phyloP scores from a whole-genome alignment of 2,113 vertebrate genomes.

The Sphyrna mokarran region DNA sequence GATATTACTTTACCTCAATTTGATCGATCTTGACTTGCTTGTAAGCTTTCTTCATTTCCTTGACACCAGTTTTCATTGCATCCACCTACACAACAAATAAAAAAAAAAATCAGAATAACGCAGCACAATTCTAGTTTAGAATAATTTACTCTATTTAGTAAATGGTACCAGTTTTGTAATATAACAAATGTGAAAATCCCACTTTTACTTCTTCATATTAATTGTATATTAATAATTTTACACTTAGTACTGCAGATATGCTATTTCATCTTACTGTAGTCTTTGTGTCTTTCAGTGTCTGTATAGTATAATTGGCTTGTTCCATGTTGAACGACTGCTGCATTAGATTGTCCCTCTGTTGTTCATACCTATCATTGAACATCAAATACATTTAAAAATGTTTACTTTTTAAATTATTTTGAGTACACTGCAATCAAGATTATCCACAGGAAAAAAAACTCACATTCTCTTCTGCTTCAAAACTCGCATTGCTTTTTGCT shows the following conservation, averaged over 20 bases:
- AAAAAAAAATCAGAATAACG: not conserved
- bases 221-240: constrained; percentile 35
- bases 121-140: not conserved
- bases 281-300: constrained; percentile 92
- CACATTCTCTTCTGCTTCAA: constrained; percentile 96
- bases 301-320: constrained; percentile 97
- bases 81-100: constrained; percentile 67
- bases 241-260: not conserved
- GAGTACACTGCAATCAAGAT: not conserved
- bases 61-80: constrained; percentile 91
- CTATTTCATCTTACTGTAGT: constrained; percentile 71
- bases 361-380: constrained; percentile 76
- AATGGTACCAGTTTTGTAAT: not conserved
- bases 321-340: constrained; percentile 99
- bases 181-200: not conserved
- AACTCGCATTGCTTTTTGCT: constrained; percentile 92
- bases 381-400: constrained; percentile 20
- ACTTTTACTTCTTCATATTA: not conserved
- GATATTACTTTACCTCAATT: constrained; percentile 72
- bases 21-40: constrained; percentile 91
- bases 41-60: constrained; percentile 98
- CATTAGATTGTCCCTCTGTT: constrained; percentile 84
- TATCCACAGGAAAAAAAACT: constrained; percentile 52
- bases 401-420: not conserved
- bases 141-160: not conserved